phyloP scores from a whole-genome alignment of 2,888 invertebrate genomes.

The Netelia virgata region DNA sequence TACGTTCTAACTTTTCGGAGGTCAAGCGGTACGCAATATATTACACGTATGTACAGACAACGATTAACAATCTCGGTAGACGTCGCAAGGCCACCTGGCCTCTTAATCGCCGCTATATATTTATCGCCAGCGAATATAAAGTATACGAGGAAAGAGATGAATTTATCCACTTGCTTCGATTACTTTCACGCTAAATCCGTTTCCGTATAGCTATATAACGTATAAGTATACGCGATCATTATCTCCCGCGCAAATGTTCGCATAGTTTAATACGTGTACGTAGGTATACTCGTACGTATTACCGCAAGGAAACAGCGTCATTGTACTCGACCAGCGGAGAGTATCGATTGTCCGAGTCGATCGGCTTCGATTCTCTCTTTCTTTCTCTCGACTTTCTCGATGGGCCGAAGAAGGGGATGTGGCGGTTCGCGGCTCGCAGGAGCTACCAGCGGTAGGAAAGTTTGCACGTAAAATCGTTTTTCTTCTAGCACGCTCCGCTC shows the following conservation, averaged over 20 bases:
- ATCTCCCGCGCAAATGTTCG: conserved; percentile 52
- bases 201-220: conserved; percentile 77
- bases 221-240: conserved; percentile 69
- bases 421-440: background rate
- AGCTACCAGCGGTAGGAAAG: conserved; percentile 35
- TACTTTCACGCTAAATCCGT: conserved; percentile 81
- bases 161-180: conserved; percentile 66
- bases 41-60: too few species aligned
- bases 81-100: too few species aligned
- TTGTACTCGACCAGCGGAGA: background rate
- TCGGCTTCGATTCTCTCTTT: conserved; percentile 39
- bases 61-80: too few species aligned
- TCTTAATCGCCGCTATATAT: too few species aligned
- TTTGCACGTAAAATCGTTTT: conserved; percentile 23
- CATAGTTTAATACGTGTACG: background rate
- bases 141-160: too few species aligned
- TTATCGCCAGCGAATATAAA: too few species aligned
- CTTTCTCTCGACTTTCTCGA: conserved; percentile 37
- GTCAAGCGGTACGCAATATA: too few species aligned
- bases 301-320: background rate
- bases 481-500: background rate
- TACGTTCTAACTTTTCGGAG: too few species aligned
- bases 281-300: conserved; percentile 21
- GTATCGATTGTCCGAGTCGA: conserved; percentile 49
- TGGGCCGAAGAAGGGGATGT: conserved; percentile 1